Evolutionary conservation across 2,797 vertebrate genomes (phyloP).

Genomic region (Sebastes matsubarae): DNA sequence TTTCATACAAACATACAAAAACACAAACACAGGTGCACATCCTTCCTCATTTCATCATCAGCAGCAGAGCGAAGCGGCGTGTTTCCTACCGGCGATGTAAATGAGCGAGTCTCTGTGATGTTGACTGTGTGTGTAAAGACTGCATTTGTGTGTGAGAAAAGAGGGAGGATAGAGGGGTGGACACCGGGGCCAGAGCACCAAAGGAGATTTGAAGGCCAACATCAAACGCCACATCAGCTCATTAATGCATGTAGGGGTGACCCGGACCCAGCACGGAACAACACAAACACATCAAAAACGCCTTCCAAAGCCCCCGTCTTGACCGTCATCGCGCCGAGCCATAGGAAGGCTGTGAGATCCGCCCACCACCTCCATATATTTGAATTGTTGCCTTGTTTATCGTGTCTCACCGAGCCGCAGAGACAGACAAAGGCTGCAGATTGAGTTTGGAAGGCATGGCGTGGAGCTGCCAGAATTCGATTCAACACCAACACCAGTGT

Average conservation of each 20-base stretch:
- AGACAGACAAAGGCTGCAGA: slow-evolving; percentile 50
- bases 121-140: slow-evolving; percentile 24
- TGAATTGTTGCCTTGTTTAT: slow-evolving; percentile 64
- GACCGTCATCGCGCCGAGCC: slow-evolving; percentile 53
- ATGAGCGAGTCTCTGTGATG: slow-evolving; percentile 50
- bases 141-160: slow-evolving; percentile 34
- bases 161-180: slow-evolving; percentile 43
- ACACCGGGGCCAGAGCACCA: slow-evolving; percentile 58
- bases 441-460: slow-evolving; percentile 51
- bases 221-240: slow-evolving; percentile 75
- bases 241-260: slow-evolving; percentile 77
- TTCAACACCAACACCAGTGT: slow-evolving; percentile 33
- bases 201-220: slow-evolving; percentile 78
- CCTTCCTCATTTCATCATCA: slow-evolving; percentile 50
- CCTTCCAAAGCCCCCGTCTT: slow-evolving; percentile 54
- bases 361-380: slow-evolving; percentile 51
- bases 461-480: slow-evolving; percentile 36
- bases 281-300: slow-evolving; percentile 71
- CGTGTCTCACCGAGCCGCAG: slow-evolving; percentile 43
- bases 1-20: slow-evolving; percentile 21
- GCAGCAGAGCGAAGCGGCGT: slow-evolving; percentile 9
- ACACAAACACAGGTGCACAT: slow-evolving; percentile 26
- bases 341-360: slow-evolving; percentile 61
- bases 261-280: slow-evolving; percentile 54
- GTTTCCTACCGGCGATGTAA: slow-evolving; percentile 55